These are phyloP conservation scores for Corythoichthys haematopterus DNA, from an alignment of 2,113 vertebrate species.

Conservation along the genomic window DNA sequence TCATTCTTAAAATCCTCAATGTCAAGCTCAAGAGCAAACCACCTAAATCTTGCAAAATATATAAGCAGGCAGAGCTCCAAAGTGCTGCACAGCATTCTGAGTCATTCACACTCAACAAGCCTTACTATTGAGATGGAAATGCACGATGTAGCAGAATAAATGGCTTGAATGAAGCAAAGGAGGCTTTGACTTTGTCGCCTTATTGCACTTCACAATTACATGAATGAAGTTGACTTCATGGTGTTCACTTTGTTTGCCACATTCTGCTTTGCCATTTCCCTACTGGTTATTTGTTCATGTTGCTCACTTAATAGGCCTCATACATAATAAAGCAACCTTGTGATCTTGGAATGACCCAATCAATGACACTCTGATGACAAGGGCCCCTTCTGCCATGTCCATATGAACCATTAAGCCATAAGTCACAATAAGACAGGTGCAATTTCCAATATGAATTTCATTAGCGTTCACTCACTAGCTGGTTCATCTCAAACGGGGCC, in stretches of 20 bases:
- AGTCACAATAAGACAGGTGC: constrained; percentile 57
- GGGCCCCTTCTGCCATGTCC: constrained; percentile 42
- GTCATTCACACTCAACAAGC: constrained; percentile 12
- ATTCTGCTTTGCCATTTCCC: constrained; percentile 15
- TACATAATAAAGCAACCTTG: constrained; percentile 41
- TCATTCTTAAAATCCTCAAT: neutral
- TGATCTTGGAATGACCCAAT: constrained; percentile 37
- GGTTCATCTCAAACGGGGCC: constrained; percentile 34
- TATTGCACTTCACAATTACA: constrained; percentile 1
- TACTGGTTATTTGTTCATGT: constrained; percentile 24
- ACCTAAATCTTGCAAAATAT: neutral
- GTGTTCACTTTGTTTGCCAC: neutral
- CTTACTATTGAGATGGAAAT: constrained; percentile 75
- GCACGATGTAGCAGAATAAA: constrained; percentile 51
- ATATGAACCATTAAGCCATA: constrained; percentile 59
- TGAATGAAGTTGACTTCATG: neutral
- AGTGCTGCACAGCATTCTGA: constrained; percentile 14
- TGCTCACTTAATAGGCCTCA: constrained; percentile 23
- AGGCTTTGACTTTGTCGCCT: constrained; percentile 7
- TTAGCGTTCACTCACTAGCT: constrained; percentile 39
- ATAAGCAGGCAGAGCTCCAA: constrained; percentile 6
- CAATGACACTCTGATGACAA: constrained; percentile 45
- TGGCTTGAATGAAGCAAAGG: constrained; percentile 62
- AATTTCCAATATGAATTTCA: constrained; percentile 62
- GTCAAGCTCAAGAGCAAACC: neutral